Evolutionary conservation across 2,113 vertebrate genomes (phyloP).

Genomic region (Mionectes macconnelli): DNA sequence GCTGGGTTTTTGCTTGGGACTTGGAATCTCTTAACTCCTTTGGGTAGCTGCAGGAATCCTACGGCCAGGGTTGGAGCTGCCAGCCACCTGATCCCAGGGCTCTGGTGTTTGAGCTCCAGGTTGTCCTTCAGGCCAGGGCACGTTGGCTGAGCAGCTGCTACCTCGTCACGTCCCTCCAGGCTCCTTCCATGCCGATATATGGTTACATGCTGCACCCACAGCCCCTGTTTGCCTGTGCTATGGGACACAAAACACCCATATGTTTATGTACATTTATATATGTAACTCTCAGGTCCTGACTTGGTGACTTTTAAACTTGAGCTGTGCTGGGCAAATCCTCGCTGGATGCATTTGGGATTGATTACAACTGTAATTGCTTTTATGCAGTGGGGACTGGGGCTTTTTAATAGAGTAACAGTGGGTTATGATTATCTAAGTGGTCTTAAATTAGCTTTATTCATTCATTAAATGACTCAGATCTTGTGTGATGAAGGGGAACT

Average conservation of each 20-base stretch:
- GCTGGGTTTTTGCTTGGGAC: background rate
- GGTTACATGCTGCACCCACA: background rate
- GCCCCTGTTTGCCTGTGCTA: background rate
- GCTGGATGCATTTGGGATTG: accelerated
- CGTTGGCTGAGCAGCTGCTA: conserved; percentile 62
- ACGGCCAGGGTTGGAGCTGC: background rate
- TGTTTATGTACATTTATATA: background rate
- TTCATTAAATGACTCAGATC: background rate
- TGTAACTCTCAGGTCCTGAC: background rate
- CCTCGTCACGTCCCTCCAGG: background rate
- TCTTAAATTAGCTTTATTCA: background rate
- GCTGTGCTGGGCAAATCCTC: background rate
- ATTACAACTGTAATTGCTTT: background rate
- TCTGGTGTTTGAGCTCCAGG: conserved; percentile 16
- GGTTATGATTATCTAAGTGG: background rate
- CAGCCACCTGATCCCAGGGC: conserved; percentile 13
- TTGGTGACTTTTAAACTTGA: background rate
- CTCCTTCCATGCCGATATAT: background rate
- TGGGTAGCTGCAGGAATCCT: background rate
- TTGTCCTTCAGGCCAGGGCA: conserved; percentile 51
- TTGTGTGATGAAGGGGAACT: background rate
- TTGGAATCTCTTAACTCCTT: background rate
- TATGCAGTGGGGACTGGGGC: background rate
- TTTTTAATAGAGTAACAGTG: background rate
- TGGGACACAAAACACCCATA: background rate